Evolutionary conservation across 2,797 vertebrate species (phyloP), one percentile per base, ranked within the genome.

Genomic region (Enteromius treurensis): DNA sequence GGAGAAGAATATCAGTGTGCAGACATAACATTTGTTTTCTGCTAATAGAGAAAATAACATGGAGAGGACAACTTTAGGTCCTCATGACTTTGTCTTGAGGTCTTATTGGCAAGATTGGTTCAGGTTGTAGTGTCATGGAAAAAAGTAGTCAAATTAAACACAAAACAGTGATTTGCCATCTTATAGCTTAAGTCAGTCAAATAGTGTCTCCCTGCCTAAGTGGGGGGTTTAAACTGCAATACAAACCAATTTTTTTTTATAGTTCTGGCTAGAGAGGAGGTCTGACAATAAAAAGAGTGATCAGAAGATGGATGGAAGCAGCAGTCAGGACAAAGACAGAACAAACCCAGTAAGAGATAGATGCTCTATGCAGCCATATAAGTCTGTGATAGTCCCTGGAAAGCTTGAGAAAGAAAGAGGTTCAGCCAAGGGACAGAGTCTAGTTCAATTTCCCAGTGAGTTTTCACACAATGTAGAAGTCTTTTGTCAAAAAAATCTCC

Each of bases 341-440:
- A 15, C 58, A 76, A n/a, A 81, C 40, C 19, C 73, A 76, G 19
- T n/a, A 79, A 68, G 47, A 32, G 47, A 82, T 75, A 65, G 71
- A 77, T 81, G 84, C 79, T 71, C 51, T 58, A 60, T 68, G 70
- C 55, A 8, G 71, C 49, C 67, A 40, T 32, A 53, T 1, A 29
- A 65, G 70, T 85, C 58, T 47, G 37, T 53, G 45, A 85, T 45
- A 74, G 79, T 70, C 67, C 14, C 65, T 73, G 69, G 37, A 85
- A 71, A 81, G 40, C 79, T 47, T 81, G 62, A 49, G 37, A 84
- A 77, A 64, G 40, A 14, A 69, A 26, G 21, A 58, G 53, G 83
- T 85, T 88, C 85, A 88, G 81, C 70, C 82, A 74, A 79, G 40
- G 84, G 87, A 82, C 86, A 84, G 74, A 74, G 55, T 79, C 79